These are phyloP conservation scores for Nipponacmea schrenckii DNA, from an alignment of 2,888 invertebrate genomes.

Conservation along the genomic window DNA sequence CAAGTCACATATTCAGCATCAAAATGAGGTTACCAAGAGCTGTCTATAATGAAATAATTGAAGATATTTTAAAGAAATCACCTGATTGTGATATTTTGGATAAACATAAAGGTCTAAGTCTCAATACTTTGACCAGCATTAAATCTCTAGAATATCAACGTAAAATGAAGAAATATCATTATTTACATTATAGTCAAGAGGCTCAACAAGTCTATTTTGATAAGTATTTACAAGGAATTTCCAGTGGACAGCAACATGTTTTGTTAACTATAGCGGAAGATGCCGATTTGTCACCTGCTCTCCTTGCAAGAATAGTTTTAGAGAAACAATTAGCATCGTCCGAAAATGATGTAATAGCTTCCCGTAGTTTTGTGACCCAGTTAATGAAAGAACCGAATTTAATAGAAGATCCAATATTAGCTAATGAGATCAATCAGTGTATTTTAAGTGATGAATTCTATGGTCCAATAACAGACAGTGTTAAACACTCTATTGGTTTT, in stretches of 20 bases:
- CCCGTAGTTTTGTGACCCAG: background rate
- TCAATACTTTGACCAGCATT: too few relatives aligned
- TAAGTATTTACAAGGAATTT: background rate
- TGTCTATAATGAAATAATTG: too few relatives aligned
- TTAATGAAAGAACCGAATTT: conserved; percentile 78
- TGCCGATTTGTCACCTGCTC: background rate
- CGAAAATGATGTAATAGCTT: background rate
- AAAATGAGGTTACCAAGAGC: too few relatives aligned
- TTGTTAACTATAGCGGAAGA: background rate
- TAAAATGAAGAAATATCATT: too few relatives aligned
- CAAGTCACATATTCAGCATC: too few relatives aligned
- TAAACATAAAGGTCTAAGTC: too few relatives aligned
- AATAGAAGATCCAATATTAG: conserved; percentile 78
- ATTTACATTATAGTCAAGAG: too few relatives aligned
- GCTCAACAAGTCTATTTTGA: too few relatives aligned
- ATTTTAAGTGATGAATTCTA: conserved; percentile 85
- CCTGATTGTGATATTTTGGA: too few relatives aligned
- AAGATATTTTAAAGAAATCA: too few relatives aligned
- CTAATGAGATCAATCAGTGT: conserved; percentile 82
- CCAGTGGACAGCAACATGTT: background rate
- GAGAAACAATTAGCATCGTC: background rate
- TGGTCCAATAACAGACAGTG: conserved; percentile 82
- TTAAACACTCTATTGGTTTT: conserved; percentile 82
- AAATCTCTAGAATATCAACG: too few relatives aligned
- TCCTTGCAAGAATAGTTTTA: background rate